phyloP scores from a whole-genome alignment of 2,888 invertebrate genomes.

The Platycheirus rosarum region DNA sequence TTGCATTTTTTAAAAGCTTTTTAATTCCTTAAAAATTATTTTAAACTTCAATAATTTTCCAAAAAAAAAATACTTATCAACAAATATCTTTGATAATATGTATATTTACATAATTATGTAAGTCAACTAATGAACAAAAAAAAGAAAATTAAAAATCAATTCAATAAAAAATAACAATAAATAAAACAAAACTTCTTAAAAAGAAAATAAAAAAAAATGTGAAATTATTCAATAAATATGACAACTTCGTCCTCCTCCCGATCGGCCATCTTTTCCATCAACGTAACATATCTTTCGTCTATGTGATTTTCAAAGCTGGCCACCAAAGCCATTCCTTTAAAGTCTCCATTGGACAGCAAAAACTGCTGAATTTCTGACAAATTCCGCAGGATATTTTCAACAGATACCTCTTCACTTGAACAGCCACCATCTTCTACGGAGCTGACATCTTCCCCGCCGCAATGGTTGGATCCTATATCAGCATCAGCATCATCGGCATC shows the following conservation, averaged over 20 bases:
- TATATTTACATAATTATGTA: no score
- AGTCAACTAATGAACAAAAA: no score
- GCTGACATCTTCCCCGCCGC: no score
- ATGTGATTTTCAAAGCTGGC: constrained; percentile 80
- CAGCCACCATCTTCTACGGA: background rate
- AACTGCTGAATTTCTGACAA: constrained; percentile 80
- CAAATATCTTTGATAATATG: no score
- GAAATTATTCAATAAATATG: constrained; percentile 77
- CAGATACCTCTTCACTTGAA: no score
- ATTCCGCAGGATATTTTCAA: constrained; percentile 78
- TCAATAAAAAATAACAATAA: background rate
- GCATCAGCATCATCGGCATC: constrained; percentile 12
- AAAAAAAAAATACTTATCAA: no score
- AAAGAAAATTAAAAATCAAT: no score
- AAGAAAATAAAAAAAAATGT: background rate
- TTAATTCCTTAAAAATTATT: no score
- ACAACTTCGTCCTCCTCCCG: constrained; percentile 79
- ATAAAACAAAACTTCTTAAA: no score
- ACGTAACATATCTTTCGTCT: constrained; percentile 75
- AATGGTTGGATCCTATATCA: background rate
- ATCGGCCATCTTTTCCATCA: constrained; percentile 25
- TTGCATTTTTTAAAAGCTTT: no score
- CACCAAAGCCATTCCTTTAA: constrained; percentile 79
- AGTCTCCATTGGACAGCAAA: constrained; percentile 79
- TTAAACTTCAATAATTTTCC: no score